Conservation (phyloP, 2,888 invertebrate genomes). For the Pseudococcus jackbeardsleyi region DNA sequence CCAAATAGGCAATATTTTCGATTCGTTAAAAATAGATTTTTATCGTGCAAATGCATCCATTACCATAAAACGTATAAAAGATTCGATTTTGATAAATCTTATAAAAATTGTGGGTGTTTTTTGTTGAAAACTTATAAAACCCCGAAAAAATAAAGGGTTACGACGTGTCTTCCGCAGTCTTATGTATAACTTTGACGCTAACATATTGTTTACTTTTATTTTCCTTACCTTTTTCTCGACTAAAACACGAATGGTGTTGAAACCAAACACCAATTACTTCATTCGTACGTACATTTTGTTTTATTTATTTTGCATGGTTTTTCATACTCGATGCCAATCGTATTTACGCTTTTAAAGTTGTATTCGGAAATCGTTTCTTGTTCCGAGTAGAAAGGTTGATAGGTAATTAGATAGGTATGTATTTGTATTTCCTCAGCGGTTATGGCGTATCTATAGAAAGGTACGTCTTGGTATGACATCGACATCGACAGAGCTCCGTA, state of each 20-base stretch:
- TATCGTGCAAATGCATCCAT: background rate
- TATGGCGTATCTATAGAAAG: background rate
- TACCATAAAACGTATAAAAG: background rate
- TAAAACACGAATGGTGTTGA: background rate
- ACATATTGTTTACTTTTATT: conserved; percentile 12
- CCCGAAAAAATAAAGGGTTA: background rate
- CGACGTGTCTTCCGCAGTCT: background rate
- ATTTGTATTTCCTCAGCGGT: too few species aligned
- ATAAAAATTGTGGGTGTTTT: background rate
- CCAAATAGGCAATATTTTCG: too few species aligned
- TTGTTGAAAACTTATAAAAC: background rate
- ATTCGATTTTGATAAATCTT: background rate
- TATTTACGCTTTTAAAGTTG: background rate
- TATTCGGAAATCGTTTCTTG: background rate
- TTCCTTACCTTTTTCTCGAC: background rate
- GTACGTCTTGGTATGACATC: background rate
- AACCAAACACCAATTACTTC: conserved; percentile 12
- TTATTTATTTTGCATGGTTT: background rate
- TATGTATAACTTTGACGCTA: conserved; percentile 2
- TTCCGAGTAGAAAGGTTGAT: background rate
- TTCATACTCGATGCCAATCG: background rate
- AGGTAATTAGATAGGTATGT: background rate
- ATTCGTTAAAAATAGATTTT: too few species aligned
- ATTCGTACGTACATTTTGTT: background rate
- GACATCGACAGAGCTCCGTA: background rate